Evolutionary conservation across 1,140 invertebrate genomes (phyloP).

Genomic region (Littorina saxatilis): DNA sequence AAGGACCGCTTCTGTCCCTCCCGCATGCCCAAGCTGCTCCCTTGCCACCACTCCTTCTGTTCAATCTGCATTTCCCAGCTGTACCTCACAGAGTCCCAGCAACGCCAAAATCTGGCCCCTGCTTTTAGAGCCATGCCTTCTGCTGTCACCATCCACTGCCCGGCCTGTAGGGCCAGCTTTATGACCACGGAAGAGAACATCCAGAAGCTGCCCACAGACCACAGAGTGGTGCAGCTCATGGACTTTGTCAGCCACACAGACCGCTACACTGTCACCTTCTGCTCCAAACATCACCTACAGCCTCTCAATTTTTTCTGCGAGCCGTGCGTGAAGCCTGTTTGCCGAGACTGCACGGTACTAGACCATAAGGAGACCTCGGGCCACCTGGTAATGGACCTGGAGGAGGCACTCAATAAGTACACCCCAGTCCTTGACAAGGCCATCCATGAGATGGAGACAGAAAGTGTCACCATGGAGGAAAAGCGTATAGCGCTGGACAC

Average conservation of each 20-base stretch:
- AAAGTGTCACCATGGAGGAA: constrained; percentile 48
- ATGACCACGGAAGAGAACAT: constrained; percentile 58
- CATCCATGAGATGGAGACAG: constrained; percentile 55
- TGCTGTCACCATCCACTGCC: constrained; percentile 61
- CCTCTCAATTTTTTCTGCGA: constrained; percentile 70
- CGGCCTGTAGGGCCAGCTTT: constrained; percentile 56
- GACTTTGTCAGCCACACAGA: constrained; percentile 63
- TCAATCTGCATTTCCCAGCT: constrained; percentile 78
- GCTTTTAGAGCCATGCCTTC: constrained; percentile 44
- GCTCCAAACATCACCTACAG: constrained; percentile 59
- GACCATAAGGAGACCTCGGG: constrained; percentile 65
- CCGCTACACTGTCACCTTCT: constrained; percentile 59
- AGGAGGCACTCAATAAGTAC: constrained; percentile 57
- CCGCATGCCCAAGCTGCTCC: constrained; percentile 61
- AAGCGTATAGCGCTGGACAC: constrained; percentile 51
- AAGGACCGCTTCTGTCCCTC: constrained; percentile 43
- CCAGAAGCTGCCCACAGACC: constrained; percentile 59
- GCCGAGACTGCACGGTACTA: constrained; percentile 67
- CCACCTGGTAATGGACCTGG: constrained; percentile 63
- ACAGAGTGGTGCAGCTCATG: constrained; percentile 62
- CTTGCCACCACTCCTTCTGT: constrained; percentile 71
- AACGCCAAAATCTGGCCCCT: constrained; percentile 50
- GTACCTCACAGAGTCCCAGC: constrained; percentile 52
- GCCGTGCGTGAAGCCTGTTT: constrained; percentile 58
- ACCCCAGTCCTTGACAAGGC: constrained; percentile 56